phyloP scores from a whole-genome alignment of 2,113 vertebrate species.

The Psophia crepitans region DNA sequence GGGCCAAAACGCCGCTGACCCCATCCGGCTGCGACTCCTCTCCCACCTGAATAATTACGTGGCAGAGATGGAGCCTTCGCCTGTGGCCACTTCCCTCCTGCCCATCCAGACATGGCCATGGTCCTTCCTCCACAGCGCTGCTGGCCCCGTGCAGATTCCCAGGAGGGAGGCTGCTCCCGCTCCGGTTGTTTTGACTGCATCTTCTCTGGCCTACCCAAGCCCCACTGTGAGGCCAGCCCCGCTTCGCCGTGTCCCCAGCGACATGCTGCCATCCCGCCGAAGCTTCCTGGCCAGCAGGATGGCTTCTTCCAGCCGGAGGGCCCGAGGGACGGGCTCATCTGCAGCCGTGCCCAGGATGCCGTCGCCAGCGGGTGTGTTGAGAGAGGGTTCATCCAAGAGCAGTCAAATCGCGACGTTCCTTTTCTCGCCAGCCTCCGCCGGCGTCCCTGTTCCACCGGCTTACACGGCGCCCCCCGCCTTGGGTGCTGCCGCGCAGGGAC shows the following conservation, averaged over 20 bases:
- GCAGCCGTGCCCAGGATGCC: slow-evolving; percentile 66
- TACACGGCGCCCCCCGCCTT: slow-evolving; percentile 37
- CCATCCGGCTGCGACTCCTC: slow-evolving; percentile 87
- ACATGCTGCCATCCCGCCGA: slow-evolving; percentile 58
- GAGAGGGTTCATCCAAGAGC: slow-evolving; percentile 69
- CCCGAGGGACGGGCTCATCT: slow-evolving; percentile 54
- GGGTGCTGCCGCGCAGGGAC: slow-evolving; percentile 49
- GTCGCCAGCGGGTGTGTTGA: neutral
- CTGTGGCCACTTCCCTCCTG: slow-evolving; percentile 72
- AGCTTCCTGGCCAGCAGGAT: slow-evolving; percentile 60
- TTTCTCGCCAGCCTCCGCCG: slow-evolving; percentile 41
- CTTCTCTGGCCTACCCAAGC: slow-evolving; percentile 80
- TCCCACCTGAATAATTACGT: slow-evolving; percentile 92
- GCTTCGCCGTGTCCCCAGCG: slow-evolving; percentile 46
- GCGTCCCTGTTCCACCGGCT: neutral
- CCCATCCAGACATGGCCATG: slow-evolving; percentile 85
- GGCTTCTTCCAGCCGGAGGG: slow-evolving; percentile 62
- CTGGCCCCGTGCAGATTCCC: slow-evolving; percentile 60
- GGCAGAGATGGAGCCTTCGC: slow-evolving; percentile 87
- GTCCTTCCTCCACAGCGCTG: slow-evolving; percentile 78
- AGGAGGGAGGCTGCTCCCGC: slow-evolving; percentile 74
- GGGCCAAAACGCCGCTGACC: slow-evolving; percentile 80
- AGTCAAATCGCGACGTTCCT: slow-evolving; percentile 70
- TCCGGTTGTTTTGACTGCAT: slow-evolving; percentile 58
- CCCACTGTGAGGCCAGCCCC: slow-evolving; percentile 73